Conservation (phyloP, 2,888 invertebrate genomes). For the Entomobrya multifasciata region DNA sequence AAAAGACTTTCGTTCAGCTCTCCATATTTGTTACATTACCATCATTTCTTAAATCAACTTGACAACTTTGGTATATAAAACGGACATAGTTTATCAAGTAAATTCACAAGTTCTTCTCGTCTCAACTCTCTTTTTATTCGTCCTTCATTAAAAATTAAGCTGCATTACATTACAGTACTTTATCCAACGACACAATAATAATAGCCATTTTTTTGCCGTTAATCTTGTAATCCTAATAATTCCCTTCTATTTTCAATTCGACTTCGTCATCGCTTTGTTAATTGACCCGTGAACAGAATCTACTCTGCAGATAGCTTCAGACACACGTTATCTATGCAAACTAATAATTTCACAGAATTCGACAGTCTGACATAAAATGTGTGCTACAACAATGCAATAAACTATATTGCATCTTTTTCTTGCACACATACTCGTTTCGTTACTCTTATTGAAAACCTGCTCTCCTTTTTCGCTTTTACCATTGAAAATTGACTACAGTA, state of each 20-base stretch:
- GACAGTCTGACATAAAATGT: not conserved
- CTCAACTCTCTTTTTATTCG: not conserved
- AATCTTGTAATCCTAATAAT: slow-evolving; percentile 31
- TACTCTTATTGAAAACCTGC: slow-evolving; percentile 15
- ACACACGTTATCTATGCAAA: not conserved
- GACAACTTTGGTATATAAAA: not conserved
- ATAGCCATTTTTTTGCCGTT: not conserved
- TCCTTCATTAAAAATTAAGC: not conserved
- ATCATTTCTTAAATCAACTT: not conserved
- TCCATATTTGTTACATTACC: not conserved
- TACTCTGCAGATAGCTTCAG: not conserved
- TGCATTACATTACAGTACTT: not conserved
- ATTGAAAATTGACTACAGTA: not conserved
- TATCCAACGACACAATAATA: not conserved
- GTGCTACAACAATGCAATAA: slow-evolving; percentile 7
- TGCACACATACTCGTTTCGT: not conserved
- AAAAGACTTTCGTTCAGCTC: too few species aligned
- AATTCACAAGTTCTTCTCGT: not conserved
- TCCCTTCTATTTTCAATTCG: slow-evolving; percentile 43
- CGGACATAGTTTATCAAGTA: not conserved
- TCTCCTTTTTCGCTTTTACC: slow-evolving; percentile 36
- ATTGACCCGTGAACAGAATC: slow-evolving; percentile 54
- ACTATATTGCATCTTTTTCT: not conserved
- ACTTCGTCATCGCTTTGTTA: slow-evolving; percentile 31
- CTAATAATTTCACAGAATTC: slow-evolving; percentile 28